Evolutionary conservation across 2,888 invertebrate genomes (phyloP).

Genomic region (Leptopilina drosophilae): DNA sequence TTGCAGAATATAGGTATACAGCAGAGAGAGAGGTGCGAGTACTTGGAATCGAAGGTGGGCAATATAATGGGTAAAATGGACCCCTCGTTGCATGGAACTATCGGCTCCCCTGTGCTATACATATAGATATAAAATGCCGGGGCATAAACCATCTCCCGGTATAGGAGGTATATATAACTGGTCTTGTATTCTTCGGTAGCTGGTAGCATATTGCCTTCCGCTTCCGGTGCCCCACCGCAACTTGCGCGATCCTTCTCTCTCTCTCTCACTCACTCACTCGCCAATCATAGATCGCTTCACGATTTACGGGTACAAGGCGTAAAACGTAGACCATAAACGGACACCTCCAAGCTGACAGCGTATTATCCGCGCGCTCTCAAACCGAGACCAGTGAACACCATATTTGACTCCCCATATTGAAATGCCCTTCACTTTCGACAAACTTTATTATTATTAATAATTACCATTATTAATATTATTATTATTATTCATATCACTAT

Average conservation of each 20-base stretch:
- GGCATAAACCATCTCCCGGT: slow-evolving; percentile 59
- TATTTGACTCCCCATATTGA: neutral
- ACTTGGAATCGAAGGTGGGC: slow-evolving; percentile 39
- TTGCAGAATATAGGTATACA: slow-evolving; percentile 32
- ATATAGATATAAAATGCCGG: slow-evolving; percentile 57
- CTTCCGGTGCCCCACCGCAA: slow-evolving; percentile 54
- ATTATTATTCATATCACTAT: too few relatives aligned
- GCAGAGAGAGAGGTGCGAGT: neutral
- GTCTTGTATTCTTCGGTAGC: slow-evolving; percentile 46
- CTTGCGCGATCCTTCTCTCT: too few relatives aligned
- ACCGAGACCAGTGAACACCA: slow-evolving; percentile 1
- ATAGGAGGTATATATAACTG: slow-evolving; percentile 50
- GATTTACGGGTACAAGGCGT: slow-evolving; percentile 32
- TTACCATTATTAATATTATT: too few relatives aligned
- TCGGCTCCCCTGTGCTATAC: slow-evolving; percentile 46
- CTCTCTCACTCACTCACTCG: slow-evolving; percentile 36
- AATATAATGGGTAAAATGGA: slow-evolving; percentile 55
- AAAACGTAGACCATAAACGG: slow-evolving; percentile 22
- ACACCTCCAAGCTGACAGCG: slow-evolving; percentile 23
- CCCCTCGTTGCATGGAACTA: slow-evolving; percentile 46
- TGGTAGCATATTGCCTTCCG: slow-evolving; percentile 50
- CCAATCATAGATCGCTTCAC: slow-evolving; percentile 42
- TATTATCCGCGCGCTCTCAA: slow-evolving; percentile 23
- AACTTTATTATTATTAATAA: slow-evolving; percentile 23
- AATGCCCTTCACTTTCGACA: slow-evolving; percentile 29